Conservation (phyloP, 2,888 invertebrate genomes). For the Copidosoma aretas region DNA sequence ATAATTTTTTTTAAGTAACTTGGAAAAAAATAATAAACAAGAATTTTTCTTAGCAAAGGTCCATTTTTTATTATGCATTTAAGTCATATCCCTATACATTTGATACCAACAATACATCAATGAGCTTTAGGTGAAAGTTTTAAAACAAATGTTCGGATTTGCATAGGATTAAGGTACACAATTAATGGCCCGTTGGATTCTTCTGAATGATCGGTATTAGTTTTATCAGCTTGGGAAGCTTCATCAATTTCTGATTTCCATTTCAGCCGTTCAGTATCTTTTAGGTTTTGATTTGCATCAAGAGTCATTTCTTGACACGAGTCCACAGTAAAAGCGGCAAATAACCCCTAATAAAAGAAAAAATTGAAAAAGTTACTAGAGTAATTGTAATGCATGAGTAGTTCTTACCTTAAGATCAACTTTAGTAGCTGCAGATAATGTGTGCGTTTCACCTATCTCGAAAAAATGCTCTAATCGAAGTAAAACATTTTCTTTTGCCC, state of each 20-base stretch:
- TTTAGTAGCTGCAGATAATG: constrained; percentile 64
- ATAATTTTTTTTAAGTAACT: too few relatives aligned
- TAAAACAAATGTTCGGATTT: constrained; percentile 76
- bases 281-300: constrained; percentile 72
- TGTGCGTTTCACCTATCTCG: constrained; percentile 69
- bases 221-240: constrained; percentile 26
- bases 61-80: too few relatives aligned
- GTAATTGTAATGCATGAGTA: background rate
- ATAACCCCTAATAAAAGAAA: constrained; percentile 61
- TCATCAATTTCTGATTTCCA: constrained; percentile 64
- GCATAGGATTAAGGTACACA: constrained; percentile 67
- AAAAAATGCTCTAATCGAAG: constrained; percentile 80
- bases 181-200: constrained; percentile 13
- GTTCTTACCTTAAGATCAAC: constrained; percentile 6
- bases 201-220: background rate
- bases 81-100: too few relatives aligned
- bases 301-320: constrained; percentile 71
- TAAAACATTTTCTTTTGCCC: constrained; percentile 70
- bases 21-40: too few relatives aligned
- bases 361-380: background rate
- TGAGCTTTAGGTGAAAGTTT: constrained; percentile 46
- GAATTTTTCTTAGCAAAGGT: too few relatives aligned
- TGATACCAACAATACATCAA: background rate
- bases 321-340: constrained; percentile 66
- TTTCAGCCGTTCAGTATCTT: constrained; percentile 64